phyloP scores from a whole-genome alignment of 2,888 invertebrate species.

The Drosophila paranaensis region DNA sequence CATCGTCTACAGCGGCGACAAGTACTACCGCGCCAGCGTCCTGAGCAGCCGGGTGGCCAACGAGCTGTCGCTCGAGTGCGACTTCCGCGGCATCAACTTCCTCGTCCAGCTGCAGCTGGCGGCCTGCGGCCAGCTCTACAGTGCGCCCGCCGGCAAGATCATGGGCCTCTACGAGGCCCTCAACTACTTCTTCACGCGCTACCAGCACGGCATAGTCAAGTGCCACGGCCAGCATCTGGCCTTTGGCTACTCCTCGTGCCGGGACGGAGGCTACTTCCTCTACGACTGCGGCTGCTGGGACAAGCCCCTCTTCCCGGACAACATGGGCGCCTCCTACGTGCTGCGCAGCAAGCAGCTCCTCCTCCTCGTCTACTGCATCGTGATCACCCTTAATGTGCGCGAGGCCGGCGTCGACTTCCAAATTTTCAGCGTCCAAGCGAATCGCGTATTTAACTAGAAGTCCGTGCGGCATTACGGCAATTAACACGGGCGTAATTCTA shows the following conservation, averaged over 20 bases:
- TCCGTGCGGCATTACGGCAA: not conserved
- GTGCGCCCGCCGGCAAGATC: constrained; percentile 75
- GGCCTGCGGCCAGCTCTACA: constrained; percentile 87
- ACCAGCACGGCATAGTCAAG: constrained; percentile 86
- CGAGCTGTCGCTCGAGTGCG: constrained; percentile 86
- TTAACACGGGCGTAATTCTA: not conserved
- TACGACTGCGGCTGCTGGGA: constrained; percentile 88
- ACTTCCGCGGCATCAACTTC: constrained; percentile 87
- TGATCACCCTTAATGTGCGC: constrained; percentile 86
- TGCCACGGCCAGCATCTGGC: constrained; percentile 86
- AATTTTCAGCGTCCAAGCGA: constrained; percentile 82
- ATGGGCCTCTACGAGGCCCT: constrained; percentile 88
- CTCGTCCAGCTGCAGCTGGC: constrained; percentile 86
- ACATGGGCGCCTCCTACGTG: constrained; percentile 87
- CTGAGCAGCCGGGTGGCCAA: constrained; percentile 85
- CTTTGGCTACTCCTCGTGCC: constrained; percentile 84
- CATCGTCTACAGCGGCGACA: constrained; percentile 87
- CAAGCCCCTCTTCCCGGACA: constrained; percentile 86
- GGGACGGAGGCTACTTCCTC: constrained; percentile 87
- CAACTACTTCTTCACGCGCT: constrained; percentile 86
- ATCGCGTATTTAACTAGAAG: not conserved
- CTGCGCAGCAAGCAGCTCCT: constrained; percentile 87
- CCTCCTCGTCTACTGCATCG: constrained; percentile 87
- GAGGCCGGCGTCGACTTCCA: constrained; percentile 86
- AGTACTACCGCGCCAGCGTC: constrained; percentile 86